phyloP scores from a whole-genome alignment of 2,113 vertebrate genomes.

The Etia nguti region DNA sequence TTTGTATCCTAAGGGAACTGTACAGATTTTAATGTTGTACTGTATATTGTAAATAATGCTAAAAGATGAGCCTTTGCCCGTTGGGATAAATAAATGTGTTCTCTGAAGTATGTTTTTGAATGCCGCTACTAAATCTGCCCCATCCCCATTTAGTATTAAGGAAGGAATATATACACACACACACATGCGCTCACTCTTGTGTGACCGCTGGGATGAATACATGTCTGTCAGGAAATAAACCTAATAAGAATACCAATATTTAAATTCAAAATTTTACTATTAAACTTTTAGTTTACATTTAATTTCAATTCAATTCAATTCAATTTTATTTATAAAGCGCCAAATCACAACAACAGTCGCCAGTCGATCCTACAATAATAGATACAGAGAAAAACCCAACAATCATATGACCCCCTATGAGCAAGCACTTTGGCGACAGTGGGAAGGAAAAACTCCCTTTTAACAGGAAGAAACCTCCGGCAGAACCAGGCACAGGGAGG shows the following conservation, averaged over 20 bases:
- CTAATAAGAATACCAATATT: background rate
- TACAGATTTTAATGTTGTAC: constrained; percentile 45
- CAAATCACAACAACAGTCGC: too few species aligned
- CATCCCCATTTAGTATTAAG: background rate
- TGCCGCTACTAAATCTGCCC: background rate
- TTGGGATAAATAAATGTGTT: constrained; percentile 59
- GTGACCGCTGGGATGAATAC: background rate
- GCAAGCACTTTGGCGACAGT: too few species aligned
- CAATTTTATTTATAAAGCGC: too few species aligned
- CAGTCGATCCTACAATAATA: too few species aligned
- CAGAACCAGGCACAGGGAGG: too few species aligned
- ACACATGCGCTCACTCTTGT: accelerated
- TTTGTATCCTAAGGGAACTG: constrained; percentile 24
- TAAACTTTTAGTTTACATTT: background rate
- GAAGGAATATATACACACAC: background rate
- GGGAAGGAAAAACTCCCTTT: too few species aligned
- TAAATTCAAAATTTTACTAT: background rate
- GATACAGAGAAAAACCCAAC: too few species aligned
- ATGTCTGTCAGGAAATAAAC: background rate
- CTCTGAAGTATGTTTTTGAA: background rate
- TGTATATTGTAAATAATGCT: constrained; percentile 69
- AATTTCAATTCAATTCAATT: too few species aligned
- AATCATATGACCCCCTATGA: too few species aligned
- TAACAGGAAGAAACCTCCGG: too few species aligned
- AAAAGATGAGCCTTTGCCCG: constrained; percentile 52